phyloP scores from a whole-genome alignment of 2,888 invertebrate species.

The Cantharis rufa region DNA sequence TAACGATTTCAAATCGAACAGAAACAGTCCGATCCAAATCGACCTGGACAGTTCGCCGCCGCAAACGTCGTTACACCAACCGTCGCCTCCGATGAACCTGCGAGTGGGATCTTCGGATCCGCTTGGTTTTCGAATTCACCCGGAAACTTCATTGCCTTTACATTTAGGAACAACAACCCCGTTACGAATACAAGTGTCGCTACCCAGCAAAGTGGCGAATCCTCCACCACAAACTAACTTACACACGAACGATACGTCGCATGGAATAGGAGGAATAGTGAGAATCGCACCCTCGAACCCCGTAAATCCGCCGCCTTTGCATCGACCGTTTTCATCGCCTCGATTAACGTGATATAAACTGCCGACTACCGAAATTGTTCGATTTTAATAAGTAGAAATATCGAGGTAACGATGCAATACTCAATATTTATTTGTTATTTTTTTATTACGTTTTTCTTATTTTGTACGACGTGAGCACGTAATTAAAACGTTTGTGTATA shows the following conservation, averaged over 20 bases:
- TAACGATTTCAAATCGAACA: slow-evolving; percentile 34
- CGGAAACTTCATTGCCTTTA: slow-evolving; percentile 50
- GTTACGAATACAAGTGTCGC: slow-evolving; percentile 51
- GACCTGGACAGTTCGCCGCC: slow-evolving; percentile 38
- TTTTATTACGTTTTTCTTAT: neutral
- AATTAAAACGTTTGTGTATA: slow-evolving; percentile 26
- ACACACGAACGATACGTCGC: slow-evolving; percentile 38
- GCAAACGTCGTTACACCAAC: slow-evolving; percentile 41
- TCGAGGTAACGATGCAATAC: slow-evolving; percentile 31
- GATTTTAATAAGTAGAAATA: slow-evolving; percentile 16
- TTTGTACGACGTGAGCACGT: slow-evolving; percentile 11
- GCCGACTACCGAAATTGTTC: slow-evolving; percentile 22
- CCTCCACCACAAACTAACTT: slow-evolving; percentile 45
- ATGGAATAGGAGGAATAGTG: slow-evolving; percentile 47
- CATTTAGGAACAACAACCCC: slow-evolving; percentile 49
- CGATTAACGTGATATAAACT: slow-evolving; percentile 55
- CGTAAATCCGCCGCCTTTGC: slow-evolving; percentile 47
- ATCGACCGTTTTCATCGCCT: slow-evolving; percentile 55
- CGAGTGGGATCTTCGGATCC: slow-evolving; percentile 29
- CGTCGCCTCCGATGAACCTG: slow-evolving; percentile 53
- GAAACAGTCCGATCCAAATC: slow-evolving; percentile 46
- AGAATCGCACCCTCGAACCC: slow-evolving; percentile 53
- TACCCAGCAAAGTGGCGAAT: slow-evolving; percentile 42
- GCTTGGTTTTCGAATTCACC: slow-evolving; percentile 31
- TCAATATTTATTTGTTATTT: slow-evolving; percentile 29